A percentile compares a stretch with the other conserved stretches of the same genome.
Conservation (phyloP, 2,888 invertebrate species). For the Crioceris asparagi region DNA sequence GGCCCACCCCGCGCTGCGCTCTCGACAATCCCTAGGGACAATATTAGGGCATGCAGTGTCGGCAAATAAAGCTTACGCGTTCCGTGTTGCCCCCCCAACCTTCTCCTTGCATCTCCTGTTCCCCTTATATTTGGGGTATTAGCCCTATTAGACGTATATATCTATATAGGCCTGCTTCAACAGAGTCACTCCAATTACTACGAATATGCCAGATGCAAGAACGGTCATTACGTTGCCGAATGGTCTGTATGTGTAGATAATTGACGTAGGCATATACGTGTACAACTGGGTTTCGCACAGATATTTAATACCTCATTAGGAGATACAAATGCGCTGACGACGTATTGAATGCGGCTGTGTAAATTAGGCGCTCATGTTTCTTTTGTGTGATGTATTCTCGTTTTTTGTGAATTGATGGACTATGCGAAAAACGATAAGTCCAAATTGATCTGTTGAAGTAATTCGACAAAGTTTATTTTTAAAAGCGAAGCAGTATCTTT, state of each 20-base stretch:
- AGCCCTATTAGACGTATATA: slow-evolving; percentile 34
- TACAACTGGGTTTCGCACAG: slow-evolving; percentile 9
- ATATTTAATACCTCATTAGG: slow-evolving; percentile 13
- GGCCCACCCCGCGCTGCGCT: no score
- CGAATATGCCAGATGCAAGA: slow-evolving; percentile 25
- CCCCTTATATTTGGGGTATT: slow-evolving; percentile 26
- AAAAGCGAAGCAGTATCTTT: no score
- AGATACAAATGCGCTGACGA: no score
- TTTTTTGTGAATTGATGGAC: no score
- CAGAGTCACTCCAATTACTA: slow-evolving; percentile 33
- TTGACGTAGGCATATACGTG: slow-evolving; percentile 16
- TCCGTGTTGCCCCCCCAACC: slow-evolving; percentile 24
- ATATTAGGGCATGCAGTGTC: slow-evolving; percentile 31
- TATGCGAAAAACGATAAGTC: no score
- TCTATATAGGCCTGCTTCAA: no score
- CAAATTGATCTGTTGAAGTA: no score
- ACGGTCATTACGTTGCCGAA: slow-evolving; percentile 17
- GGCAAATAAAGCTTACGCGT: slow-evolving; percentile 32
- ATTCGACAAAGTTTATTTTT: no score
- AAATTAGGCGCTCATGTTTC: no score
- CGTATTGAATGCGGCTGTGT: no score
- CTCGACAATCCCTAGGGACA: slow-evolving; percentile 31
- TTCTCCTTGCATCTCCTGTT: slow-evolving; percentile 10
- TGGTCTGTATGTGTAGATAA: slow-evolving; percentile 16
- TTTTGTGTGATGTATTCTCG: no score